phyloP scores from a whole-genome alignment of 2,888 invertebrate species.

The Sinodicranocentrus sp. region DNA sequence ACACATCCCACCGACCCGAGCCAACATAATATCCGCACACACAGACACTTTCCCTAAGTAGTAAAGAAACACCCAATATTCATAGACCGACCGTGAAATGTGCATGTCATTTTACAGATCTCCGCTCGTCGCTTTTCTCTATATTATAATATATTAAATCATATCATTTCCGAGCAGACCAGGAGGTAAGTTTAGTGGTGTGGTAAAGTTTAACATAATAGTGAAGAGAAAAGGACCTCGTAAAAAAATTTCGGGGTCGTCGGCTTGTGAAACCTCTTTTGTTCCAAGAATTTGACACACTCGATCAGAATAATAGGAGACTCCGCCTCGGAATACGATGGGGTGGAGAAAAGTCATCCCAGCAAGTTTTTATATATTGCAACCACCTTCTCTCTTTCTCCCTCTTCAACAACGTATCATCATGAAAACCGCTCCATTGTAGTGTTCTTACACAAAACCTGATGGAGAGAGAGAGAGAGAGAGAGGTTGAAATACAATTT shows the following conservation, averaged over 20 bases:
- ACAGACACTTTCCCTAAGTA: constrained; percentile 23
- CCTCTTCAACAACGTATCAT: constrained; percentile 36
- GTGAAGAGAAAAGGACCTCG: constrained; percentile 62
- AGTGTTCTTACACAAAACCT: constrained; percentile 27
- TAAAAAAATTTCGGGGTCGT: constrained; percentile 67
- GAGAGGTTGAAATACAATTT: constrained; percentile 65
- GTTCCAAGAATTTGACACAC: constrained; percentile 77
- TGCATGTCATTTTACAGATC: constrained; percentile 30
- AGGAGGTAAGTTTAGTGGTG: constrained; percentile 41
- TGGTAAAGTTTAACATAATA: constrained; percentile 61
- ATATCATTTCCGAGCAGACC: constrained; percentile 53
- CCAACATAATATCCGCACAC: background rate
- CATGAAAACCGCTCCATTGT: constrained; percentile 44
- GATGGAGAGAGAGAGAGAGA: constrained; percentile 49
- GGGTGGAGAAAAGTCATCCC: constrained; percentile 76
- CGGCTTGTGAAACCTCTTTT: constrained; percentile 73
- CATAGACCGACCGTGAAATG: constrained; percentile 55
- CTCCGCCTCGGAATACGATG: constrained; percentile 76
- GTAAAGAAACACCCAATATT: constrained; percentile 60
- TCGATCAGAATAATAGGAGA: constrained; percentile 76
- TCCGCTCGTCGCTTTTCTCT: constrained; percentile 32
- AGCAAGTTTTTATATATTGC: constrained; percentile 27
- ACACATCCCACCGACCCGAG: background rate
- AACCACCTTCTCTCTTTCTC: constrained; percentile 21
- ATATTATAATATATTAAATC: constrained; percentile 64